These are phyloP conservation scores for Drosophila paranaensis DNA, from an alignment of 2,888 invertebrate genomes.

Conservation along the genomic window DNA sequence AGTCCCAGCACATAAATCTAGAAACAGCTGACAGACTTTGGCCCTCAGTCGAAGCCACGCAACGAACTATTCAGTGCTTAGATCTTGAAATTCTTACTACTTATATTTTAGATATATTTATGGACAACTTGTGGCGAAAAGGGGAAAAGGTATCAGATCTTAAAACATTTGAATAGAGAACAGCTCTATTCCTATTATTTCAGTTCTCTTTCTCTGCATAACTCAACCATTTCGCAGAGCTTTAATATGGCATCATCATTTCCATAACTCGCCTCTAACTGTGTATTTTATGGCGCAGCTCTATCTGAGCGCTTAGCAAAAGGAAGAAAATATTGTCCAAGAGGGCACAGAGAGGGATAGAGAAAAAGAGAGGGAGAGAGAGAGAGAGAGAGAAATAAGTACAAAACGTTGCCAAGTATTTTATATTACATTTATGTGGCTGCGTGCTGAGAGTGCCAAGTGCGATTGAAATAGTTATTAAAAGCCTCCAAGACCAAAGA, in stretches of 20 bases:
- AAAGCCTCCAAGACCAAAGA: conserved; percentile 52
- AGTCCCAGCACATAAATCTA: conserved; percentile 23
- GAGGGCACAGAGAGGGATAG: conserved; percentile 38
- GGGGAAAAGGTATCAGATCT: no score
- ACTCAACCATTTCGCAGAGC: background rate
- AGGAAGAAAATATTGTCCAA: background rate
- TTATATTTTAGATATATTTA: no score
- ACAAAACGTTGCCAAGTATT: conserved; percentile 68
- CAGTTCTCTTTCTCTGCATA: background rate
- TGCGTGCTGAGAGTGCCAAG: conserved; percentile 72
- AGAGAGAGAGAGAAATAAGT: conserved; percentile 52
- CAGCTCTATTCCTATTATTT: background rate
- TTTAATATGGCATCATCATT: conserved; percentile 9
- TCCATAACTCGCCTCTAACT: conserved; percentile 10
- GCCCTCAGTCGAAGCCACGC: background rate
- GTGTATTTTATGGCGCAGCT: conserved; percentile 19
- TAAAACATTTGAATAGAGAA: background rate
- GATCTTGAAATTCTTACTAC: no score
- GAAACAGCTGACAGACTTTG: background rate
- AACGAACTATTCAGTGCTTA: no score
- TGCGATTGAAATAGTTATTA: conserved; percentile 79
- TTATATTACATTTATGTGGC: conserved; percentile 62
- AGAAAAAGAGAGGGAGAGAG: background rate
- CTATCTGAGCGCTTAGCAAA: background rate
- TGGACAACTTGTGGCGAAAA: no score